A percentile compares a stretch with the other conserved stretches of the same genome.
phyloP scores from a whole-genome alignment of 2,113 vertebrate species.

The Pao palembangensis region DNA sequence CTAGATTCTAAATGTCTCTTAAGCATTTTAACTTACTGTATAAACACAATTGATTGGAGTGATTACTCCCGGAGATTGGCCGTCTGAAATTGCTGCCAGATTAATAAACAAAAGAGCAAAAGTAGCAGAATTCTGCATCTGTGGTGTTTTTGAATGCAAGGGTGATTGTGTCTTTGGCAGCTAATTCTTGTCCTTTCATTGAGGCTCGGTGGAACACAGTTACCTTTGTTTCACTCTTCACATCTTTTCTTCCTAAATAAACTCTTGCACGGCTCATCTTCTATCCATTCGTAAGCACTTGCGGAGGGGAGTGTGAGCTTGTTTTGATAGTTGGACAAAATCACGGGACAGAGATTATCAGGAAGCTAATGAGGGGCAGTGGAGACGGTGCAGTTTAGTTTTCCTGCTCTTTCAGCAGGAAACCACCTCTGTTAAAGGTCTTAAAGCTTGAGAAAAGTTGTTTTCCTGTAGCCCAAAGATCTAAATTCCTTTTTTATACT shows the following conservation, averaged over 20 bases:
- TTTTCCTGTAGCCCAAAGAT: too few relatives aligned
- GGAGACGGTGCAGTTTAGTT: constrained; percentile 37
- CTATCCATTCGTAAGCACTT: neutral
- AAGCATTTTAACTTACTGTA: too few relatives aligned
- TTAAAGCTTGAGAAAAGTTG: neutral
- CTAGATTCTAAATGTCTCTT: too few relatives aligned
- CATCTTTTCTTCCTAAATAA: constrained; percentile 13
- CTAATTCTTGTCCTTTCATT: constrained; percentile 3
- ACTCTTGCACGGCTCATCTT: neutral
- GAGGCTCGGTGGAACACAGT: constrained; percentile 1
- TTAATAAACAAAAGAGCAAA: too few relatives aligned
- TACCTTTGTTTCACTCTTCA: constrained; percentile 20
- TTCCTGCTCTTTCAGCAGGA: constrained; percentile 19
- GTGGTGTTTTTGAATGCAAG: too few relatives aligned
- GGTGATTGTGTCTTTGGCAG: too few relatives aligned
- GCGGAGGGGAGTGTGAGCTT: constrained; percentile 2
- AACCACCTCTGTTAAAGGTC: constrained; percentile 23
- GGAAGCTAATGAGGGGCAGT: constrained; percentile 50
- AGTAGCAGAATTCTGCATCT: too few relatives aligned
- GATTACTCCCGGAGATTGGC: too few relatives aligned
- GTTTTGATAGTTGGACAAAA: constrained; percentile 52
- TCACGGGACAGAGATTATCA: constrained; percentile 51
- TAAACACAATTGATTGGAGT: too few relatives aligned
- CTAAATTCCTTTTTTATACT: too few relatives aligned
- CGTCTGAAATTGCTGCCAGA: too few relatives aligned